Conservation (phyloP, 2,797 vertebrate species). For the Fistularia commersonii region DNA sequence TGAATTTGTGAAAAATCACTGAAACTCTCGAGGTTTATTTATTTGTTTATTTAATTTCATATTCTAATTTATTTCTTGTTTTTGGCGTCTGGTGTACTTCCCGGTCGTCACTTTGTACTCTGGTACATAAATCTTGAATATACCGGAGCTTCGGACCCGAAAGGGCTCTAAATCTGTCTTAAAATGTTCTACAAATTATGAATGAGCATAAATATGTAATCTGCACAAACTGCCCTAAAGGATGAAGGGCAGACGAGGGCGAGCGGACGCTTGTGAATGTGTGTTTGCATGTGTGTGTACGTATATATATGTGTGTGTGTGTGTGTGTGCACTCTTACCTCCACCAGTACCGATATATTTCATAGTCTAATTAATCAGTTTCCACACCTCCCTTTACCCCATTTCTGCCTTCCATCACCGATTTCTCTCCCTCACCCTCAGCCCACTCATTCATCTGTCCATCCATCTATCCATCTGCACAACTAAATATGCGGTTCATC, state of each 20-base stretch:
- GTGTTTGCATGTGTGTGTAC: too few relatives aligned
- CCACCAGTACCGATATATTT: conserved; percentile 39
- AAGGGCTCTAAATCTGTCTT: conserved; percentile 1
- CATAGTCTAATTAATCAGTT: conserved; percentile 42
- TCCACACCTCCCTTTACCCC: conserved; percentile 1
- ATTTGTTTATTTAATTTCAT: too few relatives aligned
- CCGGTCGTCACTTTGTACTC: too few relatives aligned
- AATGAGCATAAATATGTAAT: conserved; percentile 16
- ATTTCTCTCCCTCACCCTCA: conserved; percentile 2
- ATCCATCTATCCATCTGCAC: conserved; percentile 43
- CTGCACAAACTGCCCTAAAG: background rate
- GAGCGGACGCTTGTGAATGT: conserved; percentile 9
- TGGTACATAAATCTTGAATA: too few relatives aligned
- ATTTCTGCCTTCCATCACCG: conserved; percentile 6
- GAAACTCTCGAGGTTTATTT: too few relatives aligned
- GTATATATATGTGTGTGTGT: too few relatives aligned
- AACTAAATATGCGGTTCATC: conserved; percentile 32
- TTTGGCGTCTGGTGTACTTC: too few relatives aligned
- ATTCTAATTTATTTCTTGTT: too few relatives aligned
- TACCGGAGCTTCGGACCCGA: too few relatives aligned
- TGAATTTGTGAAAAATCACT: too few relatives aligned
- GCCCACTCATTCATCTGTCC: background rate
- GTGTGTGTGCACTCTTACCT: conserved; percentile 6
- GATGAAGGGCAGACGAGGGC: conserved; percentile 32
- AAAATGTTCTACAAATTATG: conserved; percentile 9